Evolutionary conservation across 2,113 vertebrate genomes (phyloP).

Genomic region (Alligator mississippiensis): DNA sequence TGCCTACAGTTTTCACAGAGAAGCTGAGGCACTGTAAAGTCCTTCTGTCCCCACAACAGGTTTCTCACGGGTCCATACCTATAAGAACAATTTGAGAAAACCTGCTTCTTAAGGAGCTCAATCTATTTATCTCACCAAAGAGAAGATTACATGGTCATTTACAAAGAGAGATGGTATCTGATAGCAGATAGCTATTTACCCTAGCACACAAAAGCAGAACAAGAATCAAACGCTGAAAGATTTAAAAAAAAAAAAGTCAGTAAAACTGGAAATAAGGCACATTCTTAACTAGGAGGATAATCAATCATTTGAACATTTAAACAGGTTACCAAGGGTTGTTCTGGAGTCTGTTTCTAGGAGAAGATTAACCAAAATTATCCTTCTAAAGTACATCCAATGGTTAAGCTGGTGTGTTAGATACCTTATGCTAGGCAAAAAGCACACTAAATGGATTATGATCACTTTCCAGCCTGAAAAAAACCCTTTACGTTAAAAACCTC

Average conservation of each 20-base stretch:
- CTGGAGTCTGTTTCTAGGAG: not conserved
- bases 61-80: too few relatives aligned
- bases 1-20: too few relatives aligned
- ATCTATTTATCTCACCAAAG: not conserved
- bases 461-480: not conserved
- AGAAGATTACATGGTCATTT: not conserved
- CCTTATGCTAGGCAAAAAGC: not conserved
- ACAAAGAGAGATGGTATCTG: not conserved
- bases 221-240: not conserved
- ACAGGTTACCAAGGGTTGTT: not conserved
- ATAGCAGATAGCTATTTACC: not conserved
- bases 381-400: not conserved
- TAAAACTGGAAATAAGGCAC: not conserved
- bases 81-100: too few relatives aligned
- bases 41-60: too few relatives aligned
- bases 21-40: too few relatives aligned
- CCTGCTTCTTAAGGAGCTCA: too few relatives aligned
- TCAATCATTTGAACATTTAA: not conserved
- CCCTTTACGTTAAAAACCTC: not conserved
- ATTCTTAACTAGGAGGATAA: not conserved
- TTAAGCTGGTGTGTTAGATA: not conserved
- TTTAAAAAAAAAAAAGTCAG: not conserved
- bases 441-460: not conserved
- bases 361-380: not conserved
- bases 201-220: not conserved